phyloP scores from a whole-genome alignment of 2,113 vertebrate genomes.

The Sapajus apella region DNA sequence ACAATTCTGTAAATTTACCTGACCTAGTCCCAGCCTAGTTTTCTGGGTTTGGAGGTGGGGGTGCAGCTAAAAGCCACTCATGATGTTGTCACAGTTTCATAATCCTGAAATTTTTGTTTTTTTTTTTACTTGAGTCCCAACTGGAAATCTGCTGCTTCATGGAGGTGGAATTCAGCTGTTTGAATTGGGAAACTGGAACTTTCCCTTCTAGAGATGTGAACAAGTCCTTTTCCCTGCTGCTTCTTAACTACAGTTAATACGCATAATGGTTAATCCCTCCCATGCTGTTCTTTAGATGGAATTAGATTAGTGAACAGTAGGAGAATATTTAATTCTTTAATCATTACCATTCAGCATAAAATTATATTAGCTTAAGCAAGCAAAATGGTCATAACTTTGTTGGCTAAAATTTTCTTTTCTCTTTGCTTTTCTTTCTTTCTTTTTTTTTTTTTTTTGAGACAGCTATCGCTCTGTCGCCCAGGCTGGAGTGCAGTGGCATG shows the following conservation, averaged over 20 bases:
- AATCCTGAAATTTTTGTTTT: neutral
- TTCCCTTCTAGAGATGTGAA: neutral
- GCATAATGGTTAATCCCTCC: slow-evolving; percentile 46
- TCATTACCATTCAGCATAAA: slow-evolving; percentile 1
- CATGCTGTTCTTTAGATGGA: slow-evolving; percentile 38
- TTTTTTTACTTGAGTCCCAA: neutral
- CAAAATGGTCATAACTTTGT: slow-evolving; percentile 25
- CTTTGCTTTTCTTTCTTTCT: neutral
- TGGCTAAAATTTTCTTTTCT: neutral
- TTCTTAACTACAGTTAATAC: slow-evolving; percentile 39
- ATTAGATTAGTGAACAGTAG: slow-evolving; percentile 55
- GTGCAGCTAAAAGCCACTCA: neutral
- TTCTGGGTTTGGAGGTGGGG: neutral
- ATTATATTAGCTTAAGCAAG: slow-evolving; percentile 46
- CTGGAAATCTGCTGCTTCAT: neutral
- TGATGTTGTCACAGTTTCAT: neutral
- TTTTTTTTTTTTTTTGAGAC: no score
- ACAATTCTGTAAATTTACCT: neutral
- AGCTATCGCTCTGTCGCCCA: no score
- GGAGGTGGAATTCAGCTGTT: slow-evolving; percentile 23
- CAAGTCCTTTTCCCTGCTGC: neutral
- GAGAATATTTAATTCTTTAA: slow-evolving; percentile 50
- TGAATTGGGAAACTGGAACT: slow-evolving; percentile 8
- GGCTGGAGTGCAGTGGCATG: no score
- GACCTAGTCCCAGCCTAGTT: neutral